phyloP scores from a whole-genome alignment of 2,113 vertebrate genomes.

The Egretta garzetta region DNA sequence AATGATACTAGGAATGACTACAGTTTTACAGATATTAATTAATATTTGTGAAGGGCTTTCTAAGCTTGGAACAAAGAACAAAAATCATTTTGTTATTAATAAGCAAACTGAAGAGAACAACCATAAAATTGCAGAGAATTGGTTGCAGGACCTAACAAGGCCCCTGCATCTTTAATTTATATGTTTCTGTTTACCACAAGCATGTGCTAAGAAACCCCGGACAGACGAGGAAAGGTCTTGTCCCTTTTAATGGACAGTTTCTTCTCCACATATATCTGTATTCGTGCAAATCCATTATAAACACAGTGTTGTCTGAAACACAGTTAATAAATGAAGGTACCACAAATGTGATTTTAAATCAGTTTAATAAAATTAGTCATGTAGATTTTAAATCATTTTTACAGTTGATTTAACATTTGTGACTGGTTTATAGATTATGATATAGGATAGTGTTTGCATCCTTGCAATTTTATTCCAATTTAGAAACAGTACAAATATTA shows the following conservation, averaged over 20 bases:
- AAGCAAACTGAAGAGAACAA: constrained; percentile 31
- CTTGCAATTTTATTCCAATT: constrained; percentile 89
- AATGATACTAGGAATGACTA: neutral
- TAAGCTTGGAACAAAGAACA: constrained; percentile 10
- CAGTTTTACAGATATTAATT: constrained; percentile 35
- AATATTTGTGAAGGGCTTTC: constrained; percentile 21
- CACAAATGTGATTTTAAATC: constrained; percentile 79
- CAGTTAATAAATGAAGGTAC: constrained; percentile 78
- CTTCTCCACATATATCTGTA: neutral
- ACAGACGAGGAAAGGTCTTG: neutral
- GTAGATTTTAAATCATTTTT: constrained; percentile 82
- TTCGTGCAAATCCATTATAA: constrained; percentile 64
- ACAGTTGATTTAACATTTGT: constrained; percentile 81
- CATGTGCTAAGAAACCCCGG: neutral
- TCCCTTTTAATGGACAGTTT: neutral
- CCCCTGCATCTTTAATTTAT: constrained; percentile 28
- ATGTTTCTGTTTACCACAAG: neutral
- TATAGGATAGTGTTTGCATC: constrained; percentile 77
- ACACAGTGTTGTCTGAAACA: constrained; percentile 67
- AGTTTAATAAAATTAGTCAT: constrained; percentile 80
- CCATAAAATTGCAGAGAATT: constrained; percentile 42
- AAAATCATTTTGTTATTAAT: constrained; percentile 25
- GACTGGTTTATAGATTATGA: constrained; percentile 82
- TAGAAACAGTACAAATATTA: constrained; percentile 84
- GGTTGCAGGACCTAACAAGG: constrained; percentile 34